Base-by-base conservation (phyloP, 2,888 invertebrate genomes). In the Tricholauxania praeusta region DNA sequence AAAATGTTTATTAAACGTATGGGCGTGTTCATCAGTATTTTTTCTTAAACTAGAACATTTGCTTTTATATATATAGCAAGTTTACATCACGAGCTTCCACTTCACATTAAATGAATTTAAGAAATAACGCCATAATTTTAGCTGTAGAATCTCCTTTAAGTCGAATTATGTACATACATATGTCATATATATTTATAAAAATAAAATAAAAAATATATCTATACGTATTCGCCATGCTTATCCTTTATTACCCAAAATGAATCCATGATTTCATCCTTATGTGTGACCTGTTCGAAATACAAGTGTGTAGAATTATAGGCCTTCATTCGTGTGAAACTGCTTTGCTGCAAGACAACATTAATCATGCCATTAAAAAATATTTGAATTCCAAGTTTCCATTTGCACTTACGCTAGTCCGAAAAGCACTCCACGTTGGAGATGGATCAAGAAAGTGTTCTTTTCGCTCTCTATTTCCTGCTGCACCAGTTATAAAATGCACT, bases 401-500 rank as follows among this genome's bases (percentile, higher is more conserved):
- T 60, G 14, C 49, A 76, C 75, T 74, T 72, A 83, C 84, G 72
- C 87, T 89, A 76, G 93, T 95, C 48, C 94, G 91, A 86, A 94
- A 93, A 1, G 96, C 97, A 60, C 95, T 95, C 96, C 96, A 97
- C 0, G 88, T 84, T 0, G 92, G 92, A 78, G 84, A 82, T 48
- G 82, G 79, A 22, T 89, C 82, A 22, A 88, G 87, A 83, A 96
- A 96, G 0, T 89, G 88, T 81, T 98, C 97, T 12, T 93, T 92
- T 0, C 92, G 91, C 86, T 96, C 96, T 77, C 92, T 91, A 82
- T 96, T 96, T n/a, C 97, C 97, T 3, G 96, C 96, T 0, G 96
- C 96, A 52, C 97, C 97, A 2, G 95, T 95, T 77, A 91, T 92
- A 83, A 99, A 90, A 85, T 99, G 99, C 0, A 99, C 94, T 0